These are phyloP conservation scores for Sarcophaga bullata DNA, from an alignment of 1,140 invertebrate genomes.

Conservation along the genomic window DNA sequence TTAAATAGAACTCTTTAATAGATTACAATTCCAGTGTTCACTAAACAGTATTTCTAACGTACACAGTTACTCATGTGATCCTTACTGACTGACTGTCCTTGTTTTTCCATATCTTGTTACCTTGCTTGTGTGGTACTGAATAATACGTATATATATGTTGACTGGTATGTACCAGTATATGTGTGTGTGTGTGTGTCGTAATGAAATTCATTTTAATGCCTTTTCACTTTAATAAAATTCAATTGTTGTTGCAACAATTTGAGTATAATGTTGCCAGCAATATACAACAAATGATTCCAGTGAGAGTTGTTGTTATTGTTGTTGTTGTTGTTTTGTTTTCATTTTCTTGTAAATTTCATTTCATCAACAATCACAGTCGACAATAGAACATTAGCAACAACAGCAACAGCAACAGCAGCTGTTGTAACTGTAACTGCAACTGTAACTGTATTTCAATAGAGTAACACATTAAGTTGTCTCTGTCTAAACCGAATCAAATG, in stretches of 20 bases:
- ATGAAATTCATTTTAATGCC: background rate
- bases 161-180: background rate
- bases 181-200: background rate
- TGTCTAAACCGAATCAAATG: background rate
- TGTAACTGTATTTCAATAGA: background rate
- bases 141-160: no score
- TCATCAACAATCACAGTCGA: background rate
- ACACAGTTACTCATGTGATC: no score
- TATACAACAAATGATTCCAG: no score
- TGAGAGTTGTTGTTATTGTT: no score
- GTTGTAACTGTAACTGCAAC: background rate
- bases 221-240: conserved; percentile 15
- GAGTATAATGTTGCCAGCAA: background rate
- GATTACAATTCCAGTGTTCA: no score
- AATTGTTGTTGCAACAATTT: conserved; percentile 23
- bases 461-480: background rate
- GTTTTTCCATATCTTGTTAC: no score
- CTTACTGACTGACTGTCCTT: no score
- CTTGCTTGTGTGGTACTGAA: no score
- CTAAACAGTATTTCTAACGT: no score
- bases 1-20: no score
- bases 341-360: background rate
- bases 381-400: background rate
- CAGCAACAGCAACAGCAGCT: background rate
- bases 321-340: no score